A percentile compares a stretch with the other conserved stretches of the same genome.
Conservation (phyloP, 2,888 invertebrate genomes). For the Bunonema sp. region DNA sequence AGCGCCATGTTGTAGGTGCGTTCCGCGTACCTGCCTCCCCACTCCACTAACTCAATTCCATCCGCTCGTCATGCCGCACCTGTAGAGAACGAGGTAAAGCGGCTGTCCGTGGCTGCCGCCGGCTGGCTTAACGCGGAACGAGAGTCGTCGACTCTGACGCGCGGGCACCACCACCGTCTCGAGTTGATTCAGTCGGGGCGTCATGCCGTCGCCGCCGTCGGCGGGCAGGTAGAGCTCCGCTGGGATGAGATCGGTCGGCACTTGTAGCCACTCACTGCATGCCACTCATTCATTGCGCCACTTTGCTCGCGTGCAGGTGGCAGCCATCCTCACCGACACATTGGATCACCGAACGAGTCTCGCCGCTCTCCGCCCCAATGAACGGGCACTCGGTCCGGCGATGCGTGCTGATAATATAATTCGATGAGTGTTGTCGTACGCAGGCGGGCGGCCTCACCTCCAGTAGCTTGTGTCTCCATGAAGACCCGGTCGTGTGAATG, state of each 20-base stretch:
- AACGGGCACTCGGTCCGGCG: slow-evolving; percentile 18
- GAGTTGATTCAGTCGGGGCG: too few relatives aligned
- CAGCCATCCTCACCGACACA: too few relatives aligned
- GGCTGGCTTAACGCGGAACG: too few relatives aligned
- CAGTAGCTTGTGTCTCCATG: too few relatives aligned
- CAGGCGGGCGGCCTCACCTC: too few relatives aligned
- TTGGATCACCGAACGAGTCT: slow-evolving; percentile 19
- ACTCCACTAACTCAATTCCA: too few relatives aligned
- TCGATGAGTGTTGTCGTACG: too few relatives aligned
- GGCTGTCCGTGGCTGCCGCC: too few relatives aligned
- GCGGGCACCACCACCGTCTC: slow-evolving; percentile 13
- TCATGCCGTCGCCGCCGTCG: too few relatives aligned
- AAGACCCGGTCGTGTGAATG: slow-evolving; percentile 1
- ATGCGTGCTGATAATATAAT: too few relatives aligned
- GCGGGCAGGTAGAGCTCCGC: slow-evolving; percentile 24
- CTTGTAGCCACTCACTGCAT: slow-evolving; percentile 19
- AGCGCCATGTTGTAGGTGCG: slow-evolving; percentile 28
- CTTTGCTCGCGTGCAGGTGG: too few relatives aligned
- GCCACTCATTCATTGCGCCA: too few relatives aligned
- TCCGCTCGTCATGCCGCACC: slow-evolving; percentile 17
- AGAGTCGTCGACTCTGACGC: slow-evolving; percentile 7
- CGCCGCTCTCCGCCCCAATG: slow-evolving; percentile 27
- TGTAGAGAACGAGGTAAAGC: slow-evolving; percentile 8
- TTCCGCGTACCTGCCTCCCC: slow-evolving; percentile 21
- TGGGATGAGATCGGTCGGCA: slow-evolving; percentile 23